Conservation (phyloP, 2,113 vertebrate species). For the Hiodon alosoides region DNA sequence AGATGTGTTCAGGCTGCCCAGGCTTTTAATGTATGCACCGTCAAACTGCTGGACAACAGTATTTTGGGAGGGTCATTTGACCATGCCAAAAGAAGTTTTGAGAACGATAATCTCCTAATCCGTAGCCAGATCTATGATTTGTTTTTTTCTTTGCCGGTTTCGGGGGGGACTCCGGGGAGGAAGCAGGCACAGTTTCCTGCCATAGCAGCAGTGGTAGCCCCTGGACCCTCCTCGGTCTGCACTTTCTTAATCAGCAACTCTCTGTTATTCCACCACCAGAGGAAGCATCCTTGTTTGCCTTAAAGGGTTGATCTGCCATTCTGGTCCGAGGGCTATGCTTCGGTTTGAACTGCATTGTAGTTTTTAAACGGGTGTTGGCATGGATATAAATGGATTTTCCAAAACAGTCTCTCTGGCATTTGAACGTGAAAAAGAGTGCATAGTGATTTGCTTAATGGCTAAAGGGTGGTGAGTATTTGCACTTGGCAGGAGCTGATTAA, state of each 20-base stretch:
- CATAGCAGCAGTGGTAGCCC: slow-evolving; percentile 29
- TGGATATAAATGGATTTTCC: slow-evolving; percentile 26
- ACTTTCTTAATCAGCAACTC: slow-evolving; percentile 47
- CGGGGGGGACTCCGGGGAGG: slow-evolving; percentile 39
- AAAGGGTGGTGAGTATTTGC: neutral
- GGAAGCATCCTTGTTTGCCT: slow-evolving; percentile 41
- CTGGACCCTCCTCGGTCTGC: slow-evolving; percentile 28
- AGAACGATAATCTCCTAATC: slow-evolving; percentile 23
- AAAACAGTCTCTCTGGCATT: slow-evolving; percentile 6
- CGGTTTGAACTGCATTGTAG: slow-evolving; percentile 19
- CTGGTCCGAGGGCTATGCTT: slow-evolving; percentile 11
- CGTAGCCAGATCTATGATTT: slow-evolving; percentile 23
- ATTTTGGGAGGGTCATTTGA: neutral
- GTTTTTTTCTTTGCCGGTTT: slow-evolving; percentile 23
- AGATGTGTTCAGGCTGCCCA: neutral
- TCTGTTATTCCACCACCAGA: slow-evolving; percentile 42
- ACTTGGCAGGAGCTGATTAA: slow-evolving; percentile 26
- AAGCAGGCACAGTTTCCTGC: slow-evolving; percentile 60
- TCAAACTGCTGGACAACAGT: neutral
- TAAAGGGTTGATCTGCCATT: slow-evolving; percentile 32
- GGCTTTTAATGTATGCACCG: neutral
- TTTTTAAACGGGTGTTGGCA: slow-evolving; percentile 10
- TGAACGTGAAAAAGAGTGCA: neutral
- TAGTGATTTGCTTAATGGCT: slow-evolving; percentile 23
- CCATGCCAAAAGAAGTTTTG: neutral